Percentiles rank a stretch among this genome's conserved stretches.
phyloP scores from a whole-genome alignment of 2,113 vertebrate species.

The Catharus minimus region DNA sequence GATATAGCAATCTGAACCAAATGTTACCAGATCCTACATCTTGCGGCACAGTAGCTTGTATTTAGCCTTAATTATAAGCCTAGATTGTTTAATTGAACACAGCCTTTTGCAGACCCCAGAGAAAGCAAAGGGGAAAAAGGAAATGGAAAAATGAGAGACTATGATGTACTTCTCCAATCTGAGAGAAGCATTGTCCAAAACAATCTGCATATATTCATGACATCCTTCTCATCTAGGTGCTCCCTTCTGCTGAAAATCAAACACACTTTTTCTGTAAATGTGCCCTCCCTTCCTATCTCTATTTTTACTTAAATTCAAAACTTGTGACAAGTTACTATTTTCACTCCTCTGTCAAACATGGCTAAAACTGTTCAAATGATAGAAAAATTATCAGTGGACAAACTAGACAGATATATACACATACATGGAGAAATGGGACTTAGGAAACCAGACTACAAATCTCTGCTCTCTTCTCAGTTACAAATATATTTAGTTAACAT shows the following conservation, averaged over 20 bases:
- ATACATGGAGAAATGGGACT: not conserved
- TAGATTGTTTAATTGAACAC: not conserved
- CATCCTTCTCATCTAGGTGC: not conserved
- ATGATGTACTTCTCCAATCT: not conserved
- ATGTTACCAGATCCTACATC: not conserved
- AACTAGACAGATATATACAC: not conserved
- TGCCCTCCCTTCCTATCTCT: not conserved
- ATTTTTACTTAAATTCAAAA: not conserved
- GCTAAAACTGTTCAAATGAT: not conserved
- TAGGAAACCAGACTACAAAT: not conserved
- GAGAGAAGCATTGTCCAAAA: not conserved
- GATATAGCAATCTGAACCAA: not conserved
- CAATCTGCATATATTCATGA: not conserved
- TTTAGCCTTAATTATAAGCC: not conserved
- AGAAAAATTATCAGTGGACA: not conserved
- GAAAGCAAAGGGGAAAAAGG: not conserved
- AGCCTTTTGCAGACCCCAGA: not conserved
- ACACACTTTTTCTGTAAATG: not conserved
- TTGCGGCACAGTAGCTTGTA: not conserved
- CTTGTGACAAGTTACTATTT: not conserved
- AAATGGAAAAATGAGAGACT: not conserved
- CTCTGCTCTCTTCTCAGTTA: not conserved
- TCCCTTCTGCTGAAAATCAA: not conserved
- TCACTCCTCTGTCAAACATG: not conserved
- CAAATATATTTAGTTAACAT: not conserved